phyloP scores from a whole-genome alignment of 2,113 vertebrate species.

The Muscicapa adusta region DNA sequence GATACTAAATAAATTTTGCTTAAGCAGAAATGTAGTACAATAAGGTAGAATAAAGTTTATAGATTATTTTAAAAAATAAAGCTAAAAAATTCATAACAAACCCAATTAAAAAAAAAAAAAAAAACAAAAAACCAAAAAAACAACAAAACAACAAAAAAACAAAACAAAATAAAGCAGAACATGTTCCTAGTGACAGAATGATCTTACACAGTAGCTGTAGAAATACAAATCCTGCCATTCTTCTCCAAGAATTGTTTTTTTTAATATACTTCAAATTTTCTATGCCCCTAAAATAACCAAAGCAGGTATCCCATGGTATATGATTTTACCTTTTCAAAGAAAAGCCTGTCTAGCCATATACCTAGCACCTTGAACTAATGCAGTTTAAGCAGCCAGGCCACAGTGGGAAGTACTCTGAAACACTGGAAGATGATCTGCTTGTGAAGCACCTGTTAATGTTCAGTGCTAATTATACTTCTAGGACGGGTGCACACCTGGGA shows the following conservation, averaged over 20 bases:
- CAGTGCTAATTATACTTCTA: neutral
- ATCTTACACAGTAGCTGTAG: neutral
- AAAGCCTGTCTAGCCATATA: neutral
- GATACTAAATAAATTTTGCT: neutral
- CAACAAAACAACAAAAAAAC: neutral
- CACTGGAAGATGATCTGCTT: neutral
- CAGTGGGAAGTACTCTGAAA: neutral
- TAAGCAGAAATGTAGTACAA: neutral
- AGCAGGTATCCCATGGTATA: slow-evolving; percentile 16
- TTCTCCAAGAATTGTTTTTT: slow-evolving; percentile 28
- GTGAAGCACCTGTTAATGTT: neutral
- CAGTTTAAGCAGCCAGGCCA: neutral
- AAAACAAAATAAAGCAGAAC: neutral
- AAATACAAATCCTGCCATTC: neutral
- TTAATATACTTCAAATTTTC: neutral
- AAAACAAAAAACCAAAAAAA: too few species aligned
- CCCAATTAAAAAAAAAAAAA: too few species aligned
- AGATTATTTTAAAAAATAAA: neutral
- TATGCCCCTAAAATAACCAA: slow-evolving; percentile 20
- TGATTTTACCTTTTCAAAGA: neutral
- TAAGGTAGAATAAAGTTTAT: neutral
- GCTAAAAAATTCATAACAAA: neutral
- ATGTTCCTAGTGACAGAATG: neutral
- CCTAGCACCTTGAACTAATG: rapidly evolving
- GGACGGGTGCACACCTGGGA: neutral